A percentile compares a stretch with the other conserved stretches of the same genome.
Conservation (phyloP, 2,797 vertebrate genomes). For the Enteromius mattozi region DNA sequence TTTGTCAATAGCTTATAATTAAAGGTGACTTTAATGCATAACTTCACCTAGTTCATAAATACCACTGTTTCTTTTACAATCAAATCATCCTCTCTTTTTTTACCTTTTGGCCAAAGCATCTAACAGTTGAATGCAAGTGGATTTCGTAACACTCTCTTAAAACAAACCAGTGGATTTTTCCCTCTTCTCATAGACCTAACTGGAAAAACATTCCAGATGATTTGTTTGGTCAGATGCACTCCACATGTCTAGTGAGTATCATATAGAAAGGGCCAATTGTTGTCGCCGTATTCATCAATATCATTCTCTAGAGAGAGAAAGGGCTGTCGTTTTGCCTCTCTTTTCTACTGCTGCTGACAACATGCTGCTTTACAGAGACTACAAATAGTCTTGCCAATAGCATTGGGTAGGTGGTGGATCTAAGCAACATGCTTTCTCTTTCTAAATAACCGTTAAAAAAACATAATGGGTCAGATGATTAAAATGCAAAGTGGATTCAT, state of each 20-base stretch:
- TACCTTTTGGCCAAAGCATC: slow-evolving; percentile 35
- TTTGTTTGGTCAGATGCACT: slow-evolving; percentile 32
- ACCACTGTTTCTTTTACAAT: not conserved
- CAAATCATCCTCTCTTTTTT: not conserved
- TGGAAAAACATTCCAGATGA: slow-evolving; percentile 34
- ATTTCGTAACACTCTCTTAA: slow-evolving; percentile 1
- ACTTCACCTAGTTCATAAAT: slow-evolving; percentile 37
- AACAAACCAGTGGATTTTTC: slow-evolving; percentile 31
- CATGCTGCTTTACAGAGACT: slow-evolving; percentile 35
- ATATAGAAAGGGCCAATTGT: slow-evolving; percentile 48
- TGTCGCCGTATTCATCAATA: slow-evolving; percentile 23
- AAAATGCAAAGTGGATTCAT: slow-evolving; percentile 26
- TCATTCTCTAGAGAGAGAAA: slow-evolving; percentile 47
- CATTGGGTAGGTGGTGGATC: slow-evolving; percentile 36
- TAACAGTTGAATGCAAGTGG: slow-evolving; percentile 14
- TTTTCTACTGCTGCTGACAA: slow-evolving; percentile 57
- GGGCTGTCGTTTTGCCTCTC: slow-evolving; percentile 28
- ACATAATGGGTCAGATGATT: slow-evolving; percentile 20
- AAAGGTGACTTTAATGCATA: slow-evolving; percentile 20
- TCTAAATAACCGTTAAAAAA: slow-evolving; percentile 21
- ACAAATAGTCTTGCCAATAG: slow-evolving; percentile 27
- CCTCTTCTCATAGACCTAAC: slow-evolving; percentile 3
- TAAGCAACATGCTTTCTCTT: slow-evolving; percentile 45
- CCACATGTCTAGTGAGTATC: slow-evolving; percentile 34
- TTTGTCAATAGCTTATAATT: not conserved